Evolutionary conservation across 2,888 invertebrate genomes (phyloP), one percentile per base, ranked within the genome.

Genomic region (Ectemnius lituratus): DNA sequence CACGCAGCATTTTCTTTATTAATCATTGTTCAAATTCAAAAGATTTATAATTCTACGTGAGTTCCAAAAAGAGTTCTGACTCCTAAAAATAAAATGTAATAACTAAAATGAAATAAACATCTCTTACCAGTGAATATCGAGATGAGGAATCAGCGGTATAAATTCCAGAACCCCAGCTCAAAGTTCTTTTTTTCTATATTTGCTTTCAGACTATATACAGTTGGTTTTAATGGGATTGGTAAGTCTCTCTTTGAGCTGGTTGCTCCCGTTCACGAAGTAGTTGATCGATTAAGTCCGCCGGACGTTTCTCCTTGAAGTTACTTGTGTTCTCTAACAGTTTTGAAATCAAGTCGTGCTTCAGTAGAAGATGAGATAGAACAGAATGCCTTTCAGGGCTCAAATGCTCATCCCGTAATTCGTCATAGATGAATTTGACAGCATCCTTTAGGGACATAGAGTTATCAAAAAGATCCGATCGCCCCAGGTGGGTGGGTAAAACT

Each of bases 311-410:
- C 5, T 79, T 81, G 28, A 88, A 88, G 68, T 81, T 86, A 11
- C 20, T 72, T 2, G 83, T 80, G 13, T 70, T 62, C 4, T 57
- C 27, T 0, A 88, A 62, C 18, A 88, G 67, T 52, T 73, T 70
- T 3, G 20, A 57, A 2, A 87, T 74, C 11, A 86, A 85, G 4
- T 61, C 37, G 62, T 87, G 87, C 64, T 83, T 80, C n/a, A 88
- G n/a, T 3, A 88, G 70, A 18, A 85, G 85, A 73, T 88, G 87
- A 14, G 82, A 76, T 61, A 87, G 71, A 47, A 78, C 84, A 2
- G 73, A 11, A 4, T 79, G 70, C 16, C 66, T n/a, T 0, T 78
- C 77, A 1, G 79, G 70, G 16, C 72, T 71, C 0, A 85, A 64
- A 2, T 74, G 70, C 28, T 78, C 52, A 61, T 83, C 80, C n/a